Percentiles rank a stretch among this genome's conserved stretches.
These are phyloP conservation scores for Agonopterix heracliana DNA, from an alignment of 2,888 invertebrate species.

Conservation along the genomic window DNA sequence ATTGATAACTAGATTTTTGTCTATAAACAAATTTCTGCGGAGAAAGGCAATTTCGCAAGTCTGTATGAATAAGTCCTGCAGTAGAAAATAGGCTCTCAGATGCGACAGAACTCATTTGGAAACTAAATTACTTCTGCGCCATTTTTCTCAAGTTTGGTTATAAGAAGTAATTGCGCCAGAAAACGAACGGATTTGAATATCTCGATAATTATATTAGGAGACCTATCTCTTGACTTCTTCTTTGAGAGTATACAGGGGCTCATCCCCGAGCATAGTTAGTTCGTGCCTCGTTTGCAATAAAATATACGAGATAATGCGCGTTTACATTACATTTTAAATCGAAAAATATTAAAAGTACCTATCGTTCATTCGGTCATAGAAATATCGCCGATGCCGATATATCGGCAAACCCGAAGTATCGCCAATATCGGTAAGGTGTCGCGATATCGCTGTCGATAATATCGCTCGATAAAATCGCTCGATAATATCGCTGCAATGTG, in stretches of 20 bases:
- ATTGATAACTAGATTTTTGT: constrained; percentile 1
- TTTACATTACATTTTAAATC: not conserved
- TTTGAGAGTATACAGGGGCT: constrained; percentile 2
- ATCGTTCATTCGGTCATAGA: no score
- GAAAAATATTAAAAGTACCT: no score
- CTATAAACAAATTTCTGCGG: constrained; percentile 1
- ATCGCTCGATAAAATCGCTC: no score
- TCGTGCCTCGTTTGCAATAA: no score
- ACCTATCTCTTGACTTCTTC: constrained; percentile 3
- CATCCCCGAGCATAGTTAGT: not conserved
- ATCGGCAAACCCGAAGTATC: no score
- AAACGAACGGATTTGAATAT: not conserved
- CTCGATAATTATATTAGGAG: constrained; percentile 1
- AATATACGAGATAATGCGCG: no score
- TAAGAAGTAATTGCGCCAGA: no score
- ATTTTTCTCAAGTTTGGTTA: not conserved
- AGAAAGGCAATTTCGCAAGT: constrained; percentile 1
- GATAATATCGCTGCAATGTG: no score
- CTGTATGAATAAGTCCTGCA: constrained; percentile 1
- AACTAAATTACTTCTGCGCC: constrained; percentile 1
- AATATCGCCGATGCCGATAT: no score
- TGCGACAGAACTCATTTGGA: constrained; percentile 1
- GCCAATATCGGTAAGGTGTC: no score
- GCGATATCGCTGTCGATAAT: no score
- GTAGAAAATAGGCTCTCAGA: constrained; percentile 6